Conservation (phyloP, 64 coral and sea anemone genomes). For the Stylophora pistillata region DNA sequence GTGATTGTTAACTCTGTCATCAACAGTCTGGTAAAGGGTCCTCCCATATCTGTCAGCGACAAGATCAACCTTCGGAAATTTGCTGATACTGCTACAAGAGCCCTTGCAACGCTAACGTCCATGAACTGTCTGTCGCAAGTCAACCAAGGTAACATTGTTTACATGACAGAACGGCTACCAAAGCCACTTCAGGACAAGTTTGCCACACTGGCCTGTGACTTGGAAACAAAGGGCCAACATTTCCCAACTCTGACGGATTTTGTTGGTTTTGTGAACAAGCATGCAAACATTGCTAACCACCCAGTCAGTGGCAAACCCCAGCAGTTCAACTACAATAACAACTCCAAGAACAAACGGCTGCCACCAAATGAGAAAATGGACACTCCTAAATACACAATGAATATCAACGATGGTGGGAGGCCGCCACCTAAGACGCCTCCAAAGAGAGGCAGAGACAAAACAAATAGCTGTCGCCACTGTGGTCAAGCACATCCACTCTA, state of each 20-base stretch:
- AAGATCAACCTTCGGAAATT: slow-evolving; percentile 21
- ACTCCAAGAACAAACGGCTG: neutral
- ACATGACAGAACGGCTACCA: slow-evolving; percentile 47
- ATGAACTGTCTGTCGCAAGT: slow-evolving; percentile 38
- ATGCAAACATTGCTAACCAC: slow-evolving; percentile 57
- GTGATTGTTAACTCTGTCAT: slow-evolving; percentile 1
- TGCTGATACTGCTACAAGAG: slow-evolving; percentile 39
- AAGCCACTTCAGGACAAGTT: slow-evolving; percentile 65
- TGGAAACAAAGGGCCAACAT: slow-evolving; percentile 51
- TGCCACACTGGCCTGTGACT: slow-evolving; percentile 23
- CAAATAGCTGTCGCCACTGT: slow-evolving; percentile 23
- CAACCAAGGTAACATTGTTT: slow-evolving; percentile 59
- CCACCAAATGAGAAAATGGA: neutral
- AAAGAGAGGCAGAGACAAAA: neutral
- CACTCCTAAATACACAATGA: neutral
- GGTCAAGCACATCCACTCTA: slow-evolving; percentile 27
- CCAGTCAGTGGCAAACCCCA: slow-evolving; percentile 23
- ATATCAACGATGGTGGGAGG: slow-evolving; percentile 1
- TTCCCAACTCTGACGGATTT: slow-evolving; percentile 55
- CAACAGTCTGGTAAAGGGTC: neutral
- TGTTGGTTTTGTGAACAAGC: slow-evolving; percentile 44
- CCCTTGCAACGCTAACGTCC: slow-evolving; percentile 32
- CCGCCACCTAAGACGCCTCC: neutral
- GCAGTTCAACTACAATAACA: neutral
- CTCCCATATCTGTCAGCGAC: neutral